Evolutionary conservation across 2,797 vertebrate genomes (phyloP).

Genomic region (Monodelphis domestica): DNA sequence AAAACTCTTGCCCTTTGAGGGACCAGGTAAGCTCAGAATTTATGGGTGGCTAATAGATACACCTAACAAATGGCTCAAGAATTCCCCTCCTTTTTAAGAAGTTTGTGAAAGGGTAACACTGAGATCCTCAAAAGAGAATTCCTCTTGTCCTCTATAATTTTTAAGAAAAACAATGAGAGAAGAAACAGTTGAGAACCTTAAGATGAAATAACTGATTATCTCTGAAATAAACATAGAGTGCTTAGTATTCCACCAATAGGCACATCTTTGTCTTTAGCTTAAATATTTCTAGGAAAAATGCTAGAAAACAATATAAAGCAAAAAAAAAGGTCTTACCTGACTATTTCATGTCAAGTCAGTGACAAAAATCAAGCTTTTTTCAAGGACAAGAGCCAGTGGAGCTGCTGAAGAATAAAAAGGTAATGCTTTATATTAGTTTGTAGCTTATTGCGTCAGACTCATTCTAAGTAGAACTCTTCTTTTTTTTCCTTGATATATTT

Average conservation of each 20-base stretch:
- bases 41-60: constrained; percentile 75
- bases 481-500: not conserved
- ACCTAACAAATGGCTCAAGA: constrained; percentile 30
- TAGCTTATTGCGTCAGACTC: not conserved
- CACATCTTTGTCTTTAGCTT: not conserved
- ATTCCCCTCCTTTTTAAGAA: not conserved
- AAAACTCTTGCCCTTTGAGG: constrained; percentile 95
- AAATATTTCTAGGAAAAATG: not conserved
- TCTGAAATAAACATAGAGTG: not conserved
- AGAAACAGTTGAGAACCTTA: not conserved
- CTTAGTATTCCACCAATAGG: not conserved
- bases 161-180: not conserved
- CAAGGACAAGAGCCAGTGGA: not conserved
- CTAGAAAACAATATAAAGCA: not conserved
- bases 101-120: not conserved
- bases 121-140: not conserved
- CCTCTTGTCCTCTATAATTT: constrained; percentile 22
- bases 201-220: not conserved
- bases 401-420: constrained; percentile 39
- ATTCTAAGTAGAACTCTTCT: fast-evolving
- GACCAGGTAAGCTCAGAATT: constrained; percentile 94
- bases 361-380: constrained; percentile 5
- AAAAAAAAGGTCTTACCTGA: not conserved
- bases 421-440: constrained; percentile 17
- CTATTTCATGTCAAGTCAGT: not conserved